Evolutionary conservation across 2,797 vertebrate genomes (phyloP).

Genomic region (Nannoperca australis): DNA sequence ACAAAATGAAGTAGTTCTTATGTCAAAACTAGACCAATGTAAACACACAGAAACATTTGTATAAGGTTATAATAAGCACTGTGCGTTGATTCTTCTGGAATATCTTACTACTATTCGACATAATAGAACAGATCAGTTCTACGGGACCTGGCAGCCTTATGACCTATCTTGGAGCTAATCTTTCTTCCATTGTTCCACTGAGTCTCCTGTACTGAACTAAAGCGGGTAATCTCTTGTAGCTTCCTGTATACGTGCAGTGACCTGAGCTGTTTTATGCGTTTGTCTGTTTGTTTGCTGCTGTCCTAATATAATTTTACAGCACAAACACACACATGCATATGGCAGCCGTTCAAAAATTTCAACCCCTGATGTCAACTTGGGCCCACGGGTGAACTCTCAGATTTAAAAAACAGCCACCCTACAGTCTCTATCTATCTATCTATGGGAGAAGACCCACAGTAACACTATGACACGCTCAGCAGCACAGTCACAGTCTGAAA

Average conservation of each 20-base stretch:
- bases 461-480: background rate
- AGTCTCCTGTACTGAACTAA: no score
- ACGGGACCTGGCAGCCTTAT: no score
- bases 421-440: background rate
- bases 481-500: conserved; percentile 18
- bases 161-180: no score
- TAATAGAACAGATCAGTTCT: no score
- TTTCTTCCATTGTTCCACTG: no score
- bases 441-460: conserved; percentile 1
- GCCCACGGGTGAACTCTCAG: background rate
- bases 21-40: background rate
- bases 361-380: background rate
- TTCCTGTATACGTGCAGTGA: no score
- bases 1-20: background rate
- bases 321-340: background rate
- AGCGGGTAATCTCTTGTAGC: no score
- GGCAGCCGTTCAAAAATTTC: background rate
- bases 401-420: conserved; percentile 6
- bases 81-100: no score
- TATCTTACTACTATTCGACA: no score
- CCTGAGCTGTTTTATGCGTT: no score
- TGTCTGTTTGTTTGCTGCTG: no score
- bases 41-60: background rate
- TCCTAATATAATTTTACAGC: background rate
- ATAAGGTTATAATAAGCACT: no score